Evolutionary conservation across 2,113 vertebrate species (phyloP).

Genomic region (cat (Felis catus)): DNA sequence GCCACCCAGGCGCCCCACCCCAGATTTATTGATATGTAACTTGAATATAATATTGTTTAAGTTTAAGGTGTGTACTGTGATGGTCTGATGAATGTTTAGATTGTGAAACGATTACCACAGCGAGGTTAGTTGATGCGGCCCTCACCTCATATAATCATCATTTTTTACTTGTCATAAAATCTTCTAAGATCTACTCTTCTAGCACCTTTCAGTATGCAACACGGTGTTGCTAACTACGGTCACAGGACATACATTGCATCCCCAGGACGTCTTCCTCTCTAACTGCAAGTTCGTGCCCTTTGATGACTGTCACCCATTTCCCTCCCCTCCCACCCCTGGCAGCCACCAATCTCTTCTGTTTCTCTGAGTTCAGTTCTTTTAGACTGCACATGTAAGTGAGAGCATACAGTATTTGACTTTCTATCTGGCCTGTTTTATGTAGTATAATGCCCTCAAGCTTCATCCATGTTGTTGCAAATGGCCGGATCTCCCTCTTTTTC

Average conservation of each 20-base stretch:
- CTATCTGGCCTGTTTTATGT: not conserved
- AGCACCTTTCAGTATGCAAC: not conserved
- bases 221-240: not conserved
- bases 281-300: not conserved
- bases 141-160: not conserved
- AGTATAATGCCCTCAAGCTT: not conserved
- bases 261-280: not conserved
- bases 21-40: not conserved
- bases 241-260: not conserved
- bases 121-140: not conserved
- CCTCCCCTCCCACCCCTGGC: not conserved
- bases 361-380: not conserved
- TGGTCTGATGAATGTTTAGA: not conserved
- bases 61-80: not conserved
- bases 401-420: not conserved
- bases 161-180: not conserved
- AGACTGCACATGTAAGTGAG: not conserved
- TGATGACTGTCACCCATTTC: not conserved
- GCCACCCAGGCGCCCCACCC: not conserved
- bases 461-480: not conserved
- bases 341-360: not conserved
- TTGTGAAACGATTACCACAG: not conserved
- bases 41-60: not conserved
- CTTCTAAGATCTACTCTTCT: not conserved
- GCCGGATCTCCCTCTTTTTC: not conserved